Conservation (phyloP, 1,140 invertebrate genomes). For the Muscidifurax raptorellus region DNA sequence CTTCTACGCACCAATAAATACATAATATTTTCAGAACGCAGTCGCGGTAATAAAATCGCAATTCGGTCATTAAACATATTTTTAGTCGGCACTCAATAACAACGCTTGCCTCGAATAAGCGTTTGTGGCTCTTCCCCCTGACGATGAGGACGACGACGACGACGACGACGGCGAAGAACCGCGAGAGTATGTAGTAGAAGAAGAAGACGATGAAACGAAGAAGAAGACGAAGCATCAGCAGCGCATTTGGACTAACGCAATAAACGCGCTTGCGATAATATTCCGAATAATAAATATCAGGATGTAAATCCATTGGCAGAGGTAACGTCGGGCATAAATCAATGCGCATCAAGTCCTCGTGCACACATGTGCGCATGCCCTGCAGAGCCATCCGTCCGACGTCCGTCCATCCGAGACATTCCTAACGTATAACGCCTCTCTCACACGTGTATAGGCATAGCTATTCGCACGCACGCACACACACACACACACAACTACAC, state of each 20-base stretch:
- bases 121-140: no score
- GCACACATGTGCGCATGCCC: constrained; percentile 13
- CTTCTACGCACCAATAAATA: neutral
- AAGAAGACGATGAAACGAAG: constrained; percentile 29
- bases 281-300: constrained; percentile 75
- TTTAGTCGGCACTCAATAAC: constrained; percentile 21
- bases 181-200: neutral
- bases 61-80: constrained; percentile 39
- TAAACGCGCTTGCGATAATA: constrained; percentile 74
- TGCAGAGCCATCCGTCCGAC: constrained; percentile 59
- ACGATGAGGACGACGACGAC: neutral
- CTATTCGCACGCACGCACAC: neutral
- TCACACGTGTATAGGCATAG: neutral
- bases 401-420: constrained; percentile 46
- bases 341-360: constrained; percentile 54
- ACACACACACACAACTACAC: neutral
- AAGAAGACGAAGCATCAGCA: neutral
- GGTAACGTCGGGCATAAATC: constrained; percentile 75
- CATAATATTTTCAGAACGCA: neutral
- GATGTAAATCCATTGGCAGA: constrained; percentile 76
- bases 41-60: neutral
- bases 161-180: constrained; percentile 11
- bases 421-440: constrained; percentile 37
- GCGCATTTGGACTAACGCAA: constrained; percentile 65
- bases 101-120: neutral